A percentile compares a stretch with the other conserved stretches of the same genome.
Evolutionary conservation across 2,113 vertebrate genomes (phyloP).

Genomic region (Theristicus caerulescens): DNA sequence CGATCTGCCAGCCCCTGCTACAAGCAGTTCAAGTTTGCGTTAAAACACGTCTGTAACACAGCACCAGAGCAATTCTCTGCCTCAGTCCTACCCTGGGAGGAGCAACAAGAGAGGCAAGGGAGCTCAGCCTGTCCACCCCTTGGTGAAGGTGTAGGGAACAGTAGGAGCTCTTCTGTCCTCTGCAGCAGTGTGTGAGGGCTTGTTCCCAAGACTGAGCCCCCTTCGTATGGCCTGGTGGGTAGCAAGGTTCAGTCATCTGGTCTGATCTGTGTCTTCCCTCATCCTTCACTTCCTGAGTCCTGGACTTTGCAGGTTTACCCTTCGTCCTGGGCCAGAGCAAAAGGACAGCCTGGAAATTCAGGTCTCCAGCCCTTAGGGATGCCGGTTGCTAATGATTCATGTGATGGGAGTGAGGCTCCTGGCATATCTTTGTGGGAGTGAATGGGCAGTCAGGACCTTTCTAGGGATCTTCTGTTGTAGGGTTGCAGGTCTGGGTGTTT

Average conservation of each 20-base stretch:
- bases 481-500: background rate
- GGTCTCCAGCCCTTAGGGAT: background rate
- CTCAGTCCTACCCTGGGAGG: background rate
- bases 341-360: background rate
- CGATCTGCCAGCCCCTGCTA: background rate
- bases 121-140: background rate
- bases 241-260: background rate
- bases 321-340: background rate
- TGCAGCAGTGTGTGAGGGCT: background rate
- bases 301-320: background rate
- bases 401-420: background rate
- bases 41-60: background rate
- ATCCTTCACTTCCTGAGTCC: background rate
- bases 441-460: background rate
- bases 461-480: background rate
- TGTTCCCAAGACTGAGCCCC: background rate
- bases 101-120: background rate
- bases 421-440: background rate
- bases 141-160: background rate
- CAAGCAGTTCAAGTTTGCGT: background rate
- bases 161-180: background rate
- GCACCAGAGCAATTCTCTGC: background rate
- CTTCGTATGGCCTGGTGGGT: background rate
- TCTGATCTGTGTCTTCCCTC: background rate
- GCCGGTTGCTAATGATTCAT: background rate